Evolutionary conservation across 2,797 vertebrate genomes (phyloP), one percentile per base, ranked within the genome.

Genomic region (Cuniculus paca): DNA sequence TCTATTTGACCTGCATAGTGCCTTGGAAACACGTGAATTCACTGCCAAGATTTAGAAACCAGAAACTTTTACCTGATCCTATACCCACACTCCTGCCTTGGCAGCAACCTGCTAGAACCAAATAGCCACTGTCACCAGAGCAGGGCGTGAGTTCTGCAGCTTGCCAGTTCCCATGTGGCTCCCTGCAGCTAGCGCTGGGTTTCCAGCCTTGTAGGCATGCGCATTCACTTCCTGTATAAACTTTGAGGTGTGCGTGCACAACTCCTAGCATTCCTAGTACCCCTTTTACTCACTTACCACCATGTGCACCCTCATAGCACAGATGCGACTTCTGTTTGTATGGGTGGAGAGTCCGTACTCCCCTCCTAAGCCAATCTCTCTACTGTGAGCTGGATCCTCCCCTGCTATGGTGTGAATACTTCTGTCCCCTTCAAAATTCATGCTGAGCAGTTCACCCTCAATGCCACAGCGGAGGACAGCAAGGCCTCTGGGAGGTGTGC

Each of bases 21-120:
- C 70, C 91, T 61, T 60, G 56, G 42, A 91, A 88, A 78, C 28
- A 74, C 28, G 1, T 65, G 65, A 74, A 36, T 85, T 81, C 5
- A 0, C 75, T 75, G 85, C 42, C 81, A 45, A 83, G 68, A n/a
- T 39, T 75, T 58, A 92, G 81, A 82, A 92, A 52, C 36, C 85
- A n/a, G 48, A 19, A 83, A 31, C 39, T 84, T 65, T 54, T 34
- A 4, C 10, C 48, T 50, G 52, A n/a, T 48, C 60, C 28, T 24
- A 20, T 7, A 39, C 34, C 45, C 65, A 58, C 45, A 22, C 39
- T 20, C 14, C 45, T 60, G 68, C 16, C 52, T 58, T 68, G 86
- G 61, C 78, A 52, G 24, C 34, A 60, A 26, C 42, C 34, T 39
- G 13, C 52, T 58, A 22, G 20, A 75, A 28, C 20, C 42, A 17